A percentile compares a stretch with the other conserved stretches of the same genome.
Conservation (phyloP, 2,888 invertebrate genomes). For the Papilio elwesi region DNA sequence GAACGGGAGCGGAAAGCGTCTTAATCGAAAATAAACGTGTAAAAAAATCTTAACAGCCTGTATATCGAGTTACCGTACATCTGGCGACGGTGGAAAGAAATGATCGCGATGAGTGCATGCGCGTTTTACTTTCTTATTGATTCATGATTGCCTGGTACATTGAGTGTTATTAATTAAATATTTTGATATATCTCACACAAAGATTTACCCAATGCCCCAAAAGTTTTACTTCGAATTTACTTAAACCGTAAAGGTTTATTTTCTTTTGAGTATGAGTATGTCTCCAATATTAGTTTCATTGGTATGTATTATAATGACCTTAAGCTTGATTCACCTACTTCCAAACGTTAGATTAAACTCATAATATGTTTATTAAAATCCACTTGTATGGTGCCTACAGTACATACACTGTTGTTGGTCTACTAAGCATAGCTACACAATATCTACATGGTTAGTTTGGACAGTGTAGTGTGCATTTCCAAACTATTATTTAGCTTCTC, state of each 20-base stretch:
- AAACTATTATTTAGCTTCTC: neutral
- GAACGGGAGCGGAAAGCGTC: constrained; percentile 51
- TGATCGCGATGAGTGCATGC: constrained; percentile 40
- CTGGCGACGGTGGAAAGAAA: constrained; percentile 53
- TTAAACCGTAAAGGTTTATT: neutral
- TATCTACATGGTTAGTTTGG: too few species aligned
- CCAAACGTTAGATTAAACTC: too few species aligned
- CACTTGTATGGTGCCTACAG: too few species aligned
- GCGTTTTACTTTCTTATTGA: constrained; percentile 42
- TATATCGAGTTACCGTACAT: constrained; percentile 56
- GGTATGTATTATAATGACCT: too few species aligned
- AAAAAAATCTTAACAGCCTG: constrained; percentile 48
- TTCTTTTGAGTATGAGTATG: too few species aligned
- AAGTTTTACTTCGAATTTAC: neutral
- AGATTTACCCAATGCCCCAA: neutral
- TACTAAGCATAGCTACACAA: too few species aligned
- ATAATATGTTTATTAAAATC: too few species aligned
- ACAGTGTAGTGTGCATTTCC: too few species aligned
- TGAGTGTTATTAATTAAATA: neutral
- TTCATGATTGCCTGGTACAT: constrained; percentile 47
- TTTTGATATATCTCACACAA: neutral
- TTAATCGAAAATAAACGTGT: constrained; percentile 49
- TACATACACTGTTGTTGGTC: too few species aligned
- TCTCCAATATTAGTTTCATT: too few species aligned
- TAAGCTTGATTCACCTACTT: too few species aligned